Evolutionary conservation across 2,113 vertebrate genomes (phyloP).

Genomic region (Pedetes capensis): DNA sequence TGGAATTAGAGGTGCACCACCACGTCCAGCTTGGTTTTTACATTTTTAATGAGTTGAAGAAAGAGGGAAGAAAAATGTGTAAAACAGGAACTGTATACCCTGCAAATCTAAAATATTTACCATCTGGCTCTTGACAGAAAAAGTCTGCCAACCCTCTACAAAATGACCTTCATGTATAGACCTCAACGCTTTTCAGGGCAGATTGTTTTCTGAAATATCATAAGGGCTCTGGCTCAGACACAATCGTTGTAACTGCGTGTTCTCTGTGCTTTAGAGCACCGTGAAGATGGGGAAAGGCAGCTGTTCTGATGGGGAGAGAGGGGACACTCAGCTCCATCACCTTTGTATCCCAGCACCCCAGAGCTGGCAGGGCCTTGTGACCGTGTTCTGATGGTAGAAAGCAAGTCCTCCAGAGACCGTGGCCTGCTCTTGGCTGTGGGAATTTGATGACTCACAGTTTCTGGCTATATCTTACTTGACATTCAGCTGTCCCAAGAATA

Average conservation of each 20-base stretch:
- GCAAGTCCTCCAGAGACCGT: background rate
- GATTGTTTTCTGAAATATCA: background rate
- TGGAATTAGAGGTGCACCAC: too few relatives aligned
- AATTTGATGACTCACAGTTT: slow-evolving; percentile 26
- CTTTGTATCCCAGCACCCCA: background rate
- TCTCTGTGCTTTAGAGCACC: background rate
- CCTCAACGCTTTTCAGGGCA: background rate
- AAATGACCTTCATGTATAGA: background rate
- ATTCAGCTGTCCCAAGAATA: background rate
- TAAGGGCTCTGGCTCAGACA: background rate
- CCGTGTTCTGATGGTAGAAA: background rate
- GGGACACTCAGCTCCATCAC: background rate
- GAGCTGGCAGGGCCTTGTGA: background rate
- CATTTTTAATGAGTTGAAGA: background rate
- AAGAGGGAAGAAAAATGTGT: background rate
- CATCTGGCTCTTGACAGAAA: background rate
- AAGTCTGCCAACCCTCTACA: background rate
- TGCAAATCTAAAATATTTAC: background rate
- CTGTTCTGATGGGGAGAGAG: background rate
- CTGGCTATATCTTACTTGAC: background rate
- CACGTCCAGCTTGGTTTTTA: too few relatives aligned
- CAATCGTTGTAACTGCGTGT: background rate
- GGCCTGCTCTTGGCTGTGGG: background rate
- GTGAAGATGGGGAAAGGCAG: background rate
- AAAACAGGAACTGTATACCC: background rate